phyloP scores from a whole-genome alignment of 92 coral and sea anemone genomes.

The Epizoanthus rinbou region DNA sequence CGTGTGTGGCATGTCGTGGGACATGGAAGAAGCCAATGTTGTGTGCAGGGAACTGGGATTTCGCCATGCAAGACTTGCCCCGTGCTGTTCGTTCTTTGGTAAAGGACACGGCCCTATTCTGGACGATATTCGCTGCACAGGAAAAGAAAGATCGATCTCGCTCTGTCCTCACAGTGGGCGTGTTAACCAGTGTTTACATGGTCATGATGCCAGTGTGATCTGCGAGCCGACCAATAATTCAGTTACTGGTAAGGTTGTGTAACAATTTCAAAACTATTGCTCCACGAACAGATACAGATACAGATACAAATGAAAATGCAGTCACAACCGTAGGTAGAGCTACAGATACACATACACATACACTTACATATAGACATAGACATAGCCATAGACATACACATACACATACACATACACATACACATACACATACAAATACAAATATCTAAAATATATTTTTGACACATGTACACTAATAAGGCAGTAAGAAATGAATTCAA shows the following conservation, averaged over 20 bases:
- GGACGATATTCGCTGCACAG: not conserved
- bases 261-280: not conserved
- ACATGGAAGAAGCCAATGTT: not conserved
- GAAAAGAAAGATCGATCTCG: slow-evolving; percentile 1
- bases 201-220: not conserved
- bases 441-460: too few relatives aligned
- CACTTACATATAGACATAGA: too few relatives aligned
- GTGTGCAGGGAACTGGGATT: slow-evolving; percentile 29
- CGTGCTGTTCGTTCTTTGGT: slow-evolving; percentile 26
- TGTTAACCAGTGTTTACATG: not conserved
- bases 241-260: not conserved
- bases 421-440: too few relatives aligned
- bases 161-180: slow-evolving; percentile 20
- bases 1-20: slow-evolving; percentile 8
- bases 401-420: too few relatives aligned
- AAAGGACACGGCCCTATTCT: slow-evolving; percentile 7
- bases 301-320: too few relatives aligned
- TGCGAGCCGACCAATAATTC: slow-evolving; percentile 2
- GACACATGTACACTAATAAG: too few relatives aligned
- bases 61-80: not conserved
- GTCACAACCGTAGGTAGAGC: too few relatives aligned
- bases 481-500: too few relatives aligned
- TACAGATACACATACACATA: too few relatives aligned
- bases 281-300: too few relatives aligned
- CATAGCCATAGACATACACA: too few relatives aligned